Percentiles rank a stretch among this genome's conserved stretches.
These are phyloP conservation scores for Drosophila azteca DNA, from an alignment of 1,140 invertebrate species.

Conservation along the genomic window DNA sequence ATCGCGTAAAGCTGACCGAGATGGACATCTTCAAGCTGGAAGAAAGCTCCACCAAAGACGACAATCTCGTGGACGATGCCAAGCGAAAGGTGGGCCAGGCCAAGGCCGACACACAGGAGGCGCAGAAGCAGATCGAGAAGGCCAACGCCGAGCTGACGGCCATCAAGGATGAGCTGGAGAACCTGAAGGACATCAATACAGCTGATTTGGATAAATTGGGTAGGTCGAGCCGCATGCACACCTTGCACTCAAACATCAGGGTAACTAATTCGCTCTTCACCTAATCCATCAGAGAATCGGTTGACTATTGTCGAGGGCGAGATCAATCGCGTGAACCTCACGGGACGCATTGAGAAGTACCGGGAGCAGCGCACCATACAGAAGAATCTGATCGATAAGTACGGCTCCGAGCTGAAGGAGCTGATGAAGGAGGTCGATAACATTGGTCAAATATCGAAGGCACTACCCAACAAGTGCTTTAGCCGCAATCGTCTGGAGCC, in stretches of 20 bases:
- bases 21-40: slow-evolving; percentile 89
- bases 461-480: slow-evolving; percentile 93
- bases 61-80: slow-evolving; percentile 89
- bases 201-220: slow-evolving; percentile 87
- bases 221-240: slow-evolving; percentile 14
- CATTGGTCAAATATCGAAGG: slow-evolving; percentile 91
- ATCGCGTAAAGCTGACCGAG: slow-evolving; percentile 89
- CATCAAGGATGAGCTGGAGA: slow-evolving; percentile 92
- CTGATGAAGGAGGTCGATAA: slow-evolving; percentile 93
- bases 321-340: slow-evolving; percentile 89
- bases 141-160: slow-evolving; percentile 91
- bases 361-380: slow-evolving; percentile 90
- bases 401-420: slow-evolving; percentile 90
- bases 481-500: slow-evolving; percentile 88
- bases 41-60: slow-evolving; percentile 89
- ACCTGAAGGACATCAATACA: slow-evolving; percentile 90
- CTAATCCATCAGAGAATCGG: slow-evolving; percentile 86
- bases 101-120: slow-evolving; percentile 91
- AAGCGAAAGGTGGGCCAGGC: slow-evolving; percentile 92
- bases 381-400: slow-evolving; percentile 91
- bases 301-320: slow-evolving; percentile 90
- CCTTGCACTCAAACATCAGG: neutral
- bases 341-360: slow-evolving; percentile 89
- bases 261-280: neutral
- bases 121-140: slow-evolving; percentile 91